These are phyloP conservation scores for Micrastur ruficollis DNA, from an alignment of 2,797 vertebrate species.

Conservation along the genomic window DNA sequence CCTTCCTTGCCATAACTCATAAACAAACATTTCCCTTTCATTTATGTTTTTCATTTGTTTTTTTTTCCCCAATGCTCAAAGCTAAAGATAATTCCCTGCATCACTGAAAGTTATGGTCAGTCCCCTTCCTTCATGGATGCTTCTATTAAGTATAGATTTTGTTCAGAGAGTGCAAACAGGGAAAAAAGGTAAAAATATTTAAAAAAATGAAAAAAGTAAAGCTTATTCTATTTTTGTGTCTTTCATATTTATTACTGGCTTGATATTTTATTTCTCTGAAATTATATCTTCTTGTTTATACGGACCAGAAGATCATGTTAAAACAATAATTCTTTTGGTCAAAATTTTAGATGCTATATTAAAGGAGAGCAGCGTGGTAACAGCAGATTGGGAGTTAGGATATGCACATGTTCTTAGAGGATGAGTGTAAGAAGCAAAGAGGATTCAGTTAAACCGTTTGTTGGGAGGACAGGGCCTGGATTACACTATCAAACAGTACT, in stretches of 20 bases:
- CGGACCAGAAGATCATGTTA: neutral
- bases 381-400: neutral
- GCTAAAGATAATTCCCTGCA: neutral
- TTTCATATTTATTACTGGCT: neutral
- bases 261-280: neutral
- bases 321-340: neutral
- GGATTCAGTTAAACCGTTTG: neutral
- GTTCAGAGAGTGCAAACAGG: neutral
- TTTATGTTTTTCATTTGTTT: neutral
- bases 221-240: neutral
- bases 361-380: neutral
- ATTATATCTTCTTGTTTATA: neutral
- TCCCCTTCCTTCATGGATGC: neutral
- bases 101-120: neutral
- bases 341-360: neutral
- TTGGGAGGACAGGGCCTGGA: neutral
- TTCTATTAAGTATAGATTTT: neutral
- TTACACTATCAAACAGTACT: neutral
- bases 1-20: neutral
- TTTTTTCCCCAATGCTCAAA: neutral
- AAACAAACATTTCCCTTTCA: neutral
- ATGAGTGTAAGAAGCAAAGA: neutral
- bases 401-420: neutral
- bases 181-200: neutral
- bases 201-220: neutral